These are phyloP conservation scores for Melanostoma scalare DNA, from an alignment of 2,888 invertebrate species.

Conservation along the genomic window DNA sequence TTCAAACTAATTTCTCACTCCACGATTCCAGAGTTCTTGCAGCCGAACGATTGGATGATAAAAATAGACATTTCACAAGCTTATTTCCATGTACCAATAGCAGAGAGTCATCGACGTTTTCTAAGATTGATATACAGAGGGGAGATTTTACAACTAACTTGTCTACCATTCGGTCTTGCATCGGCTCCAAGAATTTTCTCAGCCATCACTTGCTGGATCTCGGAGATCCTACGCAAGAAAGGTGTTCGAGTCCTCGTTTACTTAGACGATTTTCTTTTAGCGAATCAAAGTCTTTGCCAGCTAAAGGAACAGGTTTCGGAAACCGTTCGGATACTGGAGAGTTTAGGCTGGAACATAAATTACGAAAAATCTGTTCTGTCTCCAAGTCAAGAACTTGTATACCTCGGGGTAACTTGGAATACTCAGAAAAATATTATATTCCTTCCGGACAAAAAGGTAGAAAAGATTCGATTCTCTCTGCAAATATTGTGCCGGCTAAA, in stretches of 20 bases:
- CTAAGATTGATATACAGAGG: conserved; percentile 29
- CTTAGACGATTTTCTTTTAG: conserved; percentile 32
- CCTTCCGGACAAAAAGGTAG: not conserved
- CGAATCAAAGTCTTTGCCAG: not conserved
- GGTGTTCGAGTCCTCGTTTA: conserved; percentile 28
- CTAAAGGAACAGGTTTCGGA: conserved; percentile 23
- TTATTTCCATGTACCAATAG: conserved; percentile 37
- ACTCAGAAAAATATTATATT: conserved; percentile 9
- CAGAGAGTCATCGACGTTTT: conserved; percentile 21
- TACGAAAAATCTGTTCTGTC: conserved; percentile 1
- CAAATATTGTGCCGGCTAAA: not conserved
- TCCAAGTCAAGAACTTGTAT: conserved; percentile 7
- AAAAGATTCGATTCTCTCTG: not conserved
- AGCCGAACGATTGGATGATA: conserved; percentile 29
- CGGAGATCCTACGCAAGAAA: conserved; percentile 23
- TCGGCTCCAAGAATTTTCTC: conserved; percentile 35
- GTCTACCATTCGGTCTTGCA: conserved; percentile 34
- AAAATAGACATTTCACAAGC: conserved; percentile 31
- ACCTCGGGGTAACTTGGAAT: not conserved
- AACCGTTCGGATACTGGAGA: conserved; percentile 5
- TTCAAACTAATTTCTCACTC: conserved; percentile 37
- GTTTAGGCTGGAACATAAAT: conserved; percentile 7
- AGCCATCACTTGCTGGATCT: conserved; percentile 12
- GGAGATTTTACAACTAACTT: conserved; percentile 35
- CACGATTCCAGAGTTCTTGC: conserved; percentile 27